Evolutionary conservation across 2,888 invertebrate genomes (phyloP), one percentile per base, ranked within the genome.

Genomic region (Meandrusa payeni): DNA sequence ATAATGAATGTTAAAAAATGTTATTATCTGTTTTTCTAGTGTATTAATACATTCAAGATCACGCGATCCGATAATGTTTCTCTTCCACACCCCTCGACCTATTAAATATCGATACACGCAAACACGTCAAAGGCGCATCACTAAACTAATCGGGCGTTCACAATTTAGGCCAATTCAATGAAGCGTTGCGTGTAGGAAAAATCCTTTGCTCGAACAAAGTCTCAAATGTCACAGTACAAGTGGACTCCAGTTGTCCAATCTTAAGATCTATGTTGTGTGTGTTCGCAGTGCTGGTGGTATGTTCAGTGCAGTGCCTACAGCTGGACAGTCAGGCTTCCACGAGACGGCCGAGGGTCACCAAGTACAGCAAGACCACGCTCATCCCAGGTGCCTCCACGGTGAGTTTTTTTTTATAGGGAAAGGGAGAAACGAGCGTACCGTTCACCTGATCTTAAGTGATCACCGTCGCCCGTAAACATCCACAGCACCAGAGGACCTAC

Each of bases 311-410:
- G 52, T 64, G 85, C 45, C 68, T 91, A 12, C 90, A 91, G 70
- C 64, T 91, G 59, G 89, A 90, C 62, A 89, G 87, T 50, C 88
- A 90, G 63, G 88, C 90, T 27, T 90, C 91, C 13, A 91, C 91
- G 4, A 78, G 90, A 54, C 90, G 90, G 61, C 92, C 93, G 15
- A 86, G 92, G 61, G 87, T 91, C 48, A 91, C 91, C 29, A 92
- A 92, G 71, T 91, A 91, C 57, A 91, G 90, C 67, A 89, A 90
- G 55, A 90, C 86, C 0, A 88, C 87, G 2, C 50, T 65, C 1
- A 69, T 78, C 5, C 88, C 88, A 2, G 86, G 85, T 0, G 86
- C 73, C 1, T 74, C 85, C 1, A 82, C 83, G 67, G 88, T 88
- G 50, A 74, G 74, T 57, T 3, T 26, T 26, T 26, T 9, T 26